Conservation (phyloP, 2,888 invertebrate species). For the Lycocerus yunnanus region DNA sequence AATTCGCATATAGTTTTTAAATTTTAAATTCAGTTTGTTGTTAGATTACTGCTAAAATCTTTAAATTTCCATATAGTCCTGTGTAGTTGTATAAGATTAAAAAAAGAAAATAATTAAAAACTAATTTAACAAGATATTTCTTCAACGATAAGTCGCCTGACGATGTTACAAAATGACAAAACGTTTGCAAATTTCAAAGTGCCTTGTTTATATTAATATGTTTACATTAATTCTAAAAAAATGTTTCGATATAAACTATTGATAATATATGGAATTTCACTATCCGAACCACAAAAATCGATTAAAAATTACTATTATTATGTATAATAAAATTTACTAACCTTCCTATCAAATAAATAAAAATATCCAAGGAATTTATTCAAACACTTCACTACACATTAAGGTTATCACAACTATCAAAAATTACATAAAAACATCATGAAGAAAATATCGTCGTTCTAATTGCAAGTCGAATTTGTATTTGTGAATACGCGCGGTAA, state of each 20-base stretch:
- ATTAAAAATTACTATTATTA: neutral
- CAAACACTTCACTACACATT: constrained; percentile 21
- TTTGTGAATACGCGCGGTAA: constrained; percentile 7
- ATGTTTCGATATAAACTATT: too few relatives aligned
- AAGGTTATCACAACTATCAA: constrained; percentile 16
- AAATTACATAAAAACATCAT: neutral
- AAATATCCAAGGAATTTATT: constrained; percentile 20
- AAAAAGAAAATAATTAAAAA: neutral
- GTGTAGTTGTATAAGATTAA: neutral
- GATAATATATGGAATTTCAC: neutral
- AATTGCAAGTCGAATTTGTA: constrained; percentile 16
- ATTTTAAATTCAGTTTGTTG: neutral
- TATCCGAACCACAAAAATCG: too few relatives aligned
- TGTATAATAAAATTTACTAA: constrained; percentile 13
- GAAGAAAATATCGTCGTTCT: neutral
- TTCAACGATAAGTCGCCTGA: neutral
- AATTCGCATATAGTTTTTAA: neutral
- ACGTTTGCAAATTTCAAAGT: neutral
- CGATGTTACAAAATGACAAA: neutral
- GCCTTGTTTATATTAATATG: too few relatives aligned
- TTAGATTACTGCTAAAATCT: neutral
- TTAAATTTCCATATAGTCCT: neutral
- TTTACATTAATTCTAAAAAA: too few relatives aligned
- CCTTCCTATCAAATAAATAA: constrained; percentile 15
- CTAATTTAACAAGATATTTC: too few relatives aligned